Evolutionary conservation across 2,888 invertebrate genomes (phyloP), one percentile per base, ranked within the genome.

Genomic region (Odiellus spinosus): DNA sequence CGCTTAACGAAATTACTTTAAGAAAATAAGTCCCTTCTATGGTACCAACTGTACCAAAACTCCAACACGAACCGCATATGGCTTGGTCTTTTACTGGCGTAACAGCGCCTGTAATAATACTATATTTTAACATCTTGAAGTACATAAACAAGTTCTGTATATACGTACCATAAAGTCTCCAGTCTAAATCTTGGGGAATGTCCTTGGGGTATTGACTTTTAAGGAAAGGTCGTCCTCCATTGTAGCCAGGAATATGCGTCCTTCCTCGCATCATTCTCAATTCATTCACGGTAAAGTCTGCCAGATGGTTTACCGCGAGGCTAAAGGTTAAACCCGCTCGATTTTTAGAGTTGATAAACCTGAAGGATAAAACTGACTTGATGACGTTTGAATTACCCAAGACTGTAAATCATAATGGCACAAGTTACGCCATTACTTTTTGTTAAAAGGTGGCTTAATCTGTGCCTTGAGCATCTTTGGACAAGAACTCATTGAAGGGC

Each of bases 41-140:
- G 0, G 88, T 76, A 8, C 93, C 93, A 48, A 85, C 80, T 0
- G 91, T 88, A 19, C 91, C 93, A 70, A 93, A 95, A 52, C 86
- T 86, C 93, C 93, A 93, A 60, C 93, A 95, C 0, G 90, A 91
- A 0, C 95, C 95, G 67, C 95, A 95, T 10, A 93, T 86, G 0
- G 88, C 90, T 70, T 95, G 95, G 73, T 95, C 93, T 82, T 65
- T 56, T 1, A 56, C 56, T 10, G 55, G 56, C n/a, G 52, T 88
- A 1, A 93, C 90, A 45, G 91, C 93, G 11, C 93, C 67, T 67
- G 47, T 12, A 55, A 34, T 26, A 26, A 26, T 4, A 26, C 26
- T 26, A n/a, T 26, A 26, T 26, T 26, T n/a, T 26, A 26, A 26
- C 26, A 8, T 26, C 8, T 8, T 8, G 4, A 26, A 4, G 26